These are phyloP conservation scores for Beris chalybata DNA, from an alignment of 2,888 invertebrate genomes.

Conservation along the genomic window DNA sequence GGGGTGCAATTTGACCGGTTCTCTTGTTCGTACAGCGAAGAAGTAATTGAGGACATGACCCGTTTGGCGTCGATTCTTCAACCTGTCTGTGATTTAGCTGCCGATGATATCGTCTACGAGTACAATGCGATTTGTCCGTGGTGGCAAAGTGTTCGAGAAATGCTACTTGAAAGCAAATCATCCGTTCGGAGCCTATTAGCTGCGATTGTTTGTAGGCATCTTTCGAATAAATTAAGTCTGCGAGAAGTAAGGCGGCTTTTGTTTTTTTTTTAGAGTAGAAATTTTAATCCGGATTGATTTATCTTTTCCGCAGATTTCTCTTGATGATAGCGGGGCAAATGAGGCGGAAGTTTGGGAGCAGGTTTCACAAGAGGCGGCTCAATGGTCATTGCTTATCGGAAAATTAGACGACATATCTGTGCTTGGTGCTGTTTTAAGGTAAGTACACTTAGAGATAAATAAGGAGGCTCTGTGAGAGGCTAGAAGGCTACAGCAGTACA, in stretches of 20 bases:
- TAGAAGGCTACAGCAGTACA: too few species aligned
- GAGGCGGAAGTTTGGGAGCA: slow-evolving; percentile 76
- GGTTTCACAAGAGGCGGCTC: slow-evolving; percentile 80
- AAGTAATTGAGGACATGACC: slow-evolving; percentile 63
- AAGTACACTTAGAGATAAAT: too few species aligned
- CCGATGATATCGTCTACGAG: slow-evolving; percentile 64
- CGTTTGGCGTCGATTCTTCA: slow-evolving; percentile 68
- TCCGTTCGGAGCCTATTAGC: slow-evolving; percentile 79
- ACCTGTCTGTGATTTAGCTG: slow-evolving; percentile 65
- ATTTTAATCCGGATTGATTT: not conserved
- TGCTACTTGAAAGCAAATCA: slow-evolving; percentile 71
- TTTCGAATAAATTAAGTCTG: slow-evolving; percentile 58
- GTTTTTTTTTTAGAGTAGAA: not conserved
- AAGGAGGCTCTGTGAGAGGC: too few species aligned
- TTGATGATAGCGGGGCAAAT: slow-evolving; percentile 52
- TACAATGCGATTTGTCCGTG: slow-evolving; percentile 75
- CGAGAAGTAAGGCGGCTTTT: slow-evolving; percentile 43
- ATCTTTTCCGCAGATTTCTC: slow-evolving; percentile 45
- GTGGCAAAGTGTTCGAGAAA: slow-evolving; percentile 79
- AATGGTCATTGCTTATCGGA: slow-evolving; percentile 83
- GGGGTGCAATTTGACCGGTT: not conserved
- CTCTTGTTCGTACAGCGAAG: slow-evolving; percentile 46
- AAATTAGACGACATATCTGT: slow-evolving; percentile 88
- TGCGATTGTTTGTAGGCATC: slow-evolving; percentile 79
- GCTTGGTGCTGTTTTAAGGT: slow-evolving; percentile 66